Conservation (phyloP, 1,140 invertebrate species). For the Bilobella aurantiaca region DNA sequence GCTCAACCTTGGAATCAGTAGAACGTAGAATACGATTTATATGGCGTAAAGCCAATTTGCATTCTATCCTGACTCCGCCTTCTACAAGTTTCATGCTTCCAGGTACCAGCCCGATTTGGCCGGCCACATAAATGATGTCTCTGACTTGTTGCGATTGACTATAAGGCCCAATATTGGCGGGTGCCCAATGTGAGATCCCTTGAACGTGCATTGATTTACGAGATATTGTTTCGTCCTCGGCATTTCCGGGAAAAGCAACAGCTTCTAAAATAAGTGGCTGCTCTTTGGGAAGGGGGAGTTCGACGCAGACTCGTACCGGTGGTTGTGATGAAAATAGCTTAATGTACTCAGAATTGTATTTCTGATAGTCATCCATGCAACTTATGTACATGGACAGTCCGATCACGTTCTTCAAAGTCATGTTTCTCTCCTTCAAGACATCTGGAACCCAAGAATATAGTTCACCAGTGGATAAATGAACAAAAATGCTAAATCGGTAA, state of each 20-base stretch:
- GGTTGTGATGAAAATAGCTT: slow-evolving; percentile 56
- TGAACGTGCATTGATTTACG: slow-evolving; percentile 80
- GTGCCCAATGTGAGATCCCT: slow-evolving; percentile 89
- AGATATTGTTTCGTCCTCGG: slow-evolving; percentile 12
- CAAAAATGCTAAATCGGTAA: no score
- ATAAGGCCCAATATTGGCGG: slow-evolving; percentile 89
- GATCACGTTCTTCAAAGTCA: slow-evolving; percentile 55
- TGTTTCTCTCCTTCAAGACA: slow-evolving; percentile 32
- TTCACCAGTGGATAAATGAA: slow-evolving; percentile 38
- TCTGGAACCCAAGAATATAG: slow-evolving; percentile 26
- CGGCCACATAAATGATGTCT: slow-evolving; percentile 73
- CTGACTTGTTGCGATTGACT: slow-evolving; percentile 77
- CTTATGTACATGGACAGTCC: slow-evolving; percentile 69
- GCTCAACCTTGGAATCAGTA: slow-evolving; percentile 36
- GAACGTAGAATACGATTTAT: slow-evolving; percentile 39
- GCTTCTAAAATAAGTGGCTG: slow-evolving; percentile 68
- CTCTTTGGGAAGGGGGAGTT: slow-evolving; percentile 59
- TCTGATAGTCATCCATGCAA: slow-evolving; percentile 65
- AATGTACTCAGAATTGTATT: slow-evolving; percentile 66
- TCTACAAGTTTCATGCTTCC: slow-evolving; percentile 64
- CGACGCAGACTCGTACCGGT: slow-evolving; percentile 75
- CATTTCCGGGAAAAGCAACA: slow-evolving; percentile 47
- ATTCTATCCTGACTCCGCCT: slow-evolving; percentile 64
- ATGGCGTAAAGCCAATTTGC: slow-evolving; percentile 69
- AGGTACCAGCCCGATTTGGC: slow-evolving; percentile 81